A percentile compares a stretch with the other conserved stretches of the same genome.
Conservation (phyloP, 2,113 vertebrate species). For the Zapornia atra region DNA sequence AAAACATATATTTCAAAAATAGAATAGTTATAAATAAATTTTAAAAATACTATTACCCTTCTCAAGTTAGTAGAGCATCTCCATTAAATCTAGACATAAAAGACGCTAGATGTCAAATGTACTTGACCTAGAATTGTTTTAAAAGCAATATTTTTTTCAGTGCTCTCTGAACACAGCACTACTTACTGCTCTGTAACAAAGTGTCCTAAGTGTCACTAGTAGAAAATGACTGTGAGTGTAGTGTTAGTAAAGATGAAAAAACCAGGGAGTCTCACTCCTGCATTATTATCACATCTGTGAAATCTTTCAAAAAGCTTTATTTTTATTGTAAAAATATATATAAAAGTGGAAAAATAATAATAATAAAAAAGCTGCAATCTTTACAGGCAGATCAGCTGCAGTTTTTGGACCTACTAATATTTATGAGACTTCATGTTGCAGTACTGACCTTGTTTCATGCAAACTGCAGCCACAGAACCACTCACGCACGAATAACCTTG, state of each 20-base stretch:
- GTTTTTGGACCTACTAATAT: background rate
- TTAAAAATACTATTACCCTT: slow-evolving; percentile 8
- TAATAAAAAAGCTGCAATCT: background rate
- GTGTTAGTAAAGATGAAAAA: background rate
- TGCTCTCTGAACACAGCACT: background rate
- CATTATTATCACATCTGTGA: background rate
- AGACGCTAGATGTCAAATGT: background rate
- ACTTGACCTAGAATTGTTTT: background rate
- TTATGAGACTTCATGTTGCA: background rate
- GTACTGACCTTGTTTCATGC: background rate
- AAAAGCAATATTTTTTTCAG: background rate
- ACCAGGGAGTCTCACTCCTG: background rate
- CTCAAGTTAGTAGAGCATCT: slow-evolving; percentile 1
- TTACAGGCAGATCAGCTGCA: background rate
- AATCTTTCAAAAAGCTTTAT: background rate
- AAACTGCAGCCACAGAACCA: background rate
- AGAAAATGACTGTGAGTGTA: background rate
- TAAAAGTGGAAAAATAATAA: background rate
- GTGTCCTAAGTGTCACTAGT: background rate
- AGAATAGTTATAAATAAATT: slow-evolving; percentile 23
- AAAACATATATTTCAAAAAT: slow-evolving; percentile 36
- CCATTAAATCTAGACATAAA: background rate
- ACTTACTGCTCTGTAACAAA: background rate
- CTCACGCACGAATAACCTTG: background rate
- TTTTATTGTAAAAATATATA: background rate